A percentile compares a stretch with the other conserved stretches of the same genome.
These are phyloP conservation scores for Ommatoiulus sabulosus DNA, from an alignment of 2,888 invertebrate genomes.

Conservation along the genomic window DNA sequence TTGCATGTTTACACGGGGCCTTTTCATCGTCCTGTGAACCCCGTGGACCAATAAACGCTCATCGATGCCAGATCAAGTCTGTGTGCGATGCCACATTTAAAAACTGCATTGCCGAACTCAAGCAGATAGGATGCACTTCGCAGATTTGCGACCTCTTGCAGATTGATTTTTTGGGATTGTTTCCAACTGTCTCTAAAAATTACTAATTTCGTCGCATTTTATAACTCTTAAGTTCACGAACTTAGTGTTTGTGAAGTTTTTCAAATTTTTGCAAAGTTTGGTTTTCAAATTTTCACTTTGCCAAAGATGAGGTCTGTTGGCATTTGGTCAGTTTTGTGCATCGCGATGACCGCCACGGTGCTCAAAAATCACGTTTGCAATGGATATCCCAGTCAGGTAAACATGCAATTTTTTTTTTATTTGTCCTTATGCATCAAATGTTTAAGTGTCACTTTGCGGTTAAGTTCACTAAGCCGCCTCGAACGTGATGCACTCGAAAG, in stretches of 20 bases:
- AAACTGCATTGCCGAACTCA: not conserved
- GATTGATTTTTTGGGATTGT: too few species aligned
- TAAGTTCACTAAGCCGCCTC: not conserved
- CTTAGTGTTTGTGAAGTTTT: too few species aligned
- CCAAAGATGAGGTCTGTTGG: not conserved
- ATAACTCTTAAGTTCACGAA: too few species aligned
- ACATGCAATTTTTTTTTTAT: not conserved
- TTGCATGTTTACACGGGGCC: slow-evolving; percentile 30
- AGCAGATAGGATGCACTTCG: not conserved
- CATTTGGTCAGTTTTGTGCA: not conserved
- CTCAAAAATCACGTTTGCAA: not conserved
- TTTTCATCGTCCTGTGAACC: slow-evolving; percentile 17
- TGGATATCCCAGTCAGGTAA: slow-evolving; percentile 11
- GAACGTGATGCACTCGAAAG: too few species aligned
- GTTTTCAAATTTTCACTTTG: not conserved
- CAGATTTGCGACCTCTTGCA: not conserved
- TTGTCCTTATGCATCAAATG: not conserved
- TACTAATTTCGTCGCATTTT: too few species aligned
- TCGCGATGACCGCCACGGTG: not conserved
- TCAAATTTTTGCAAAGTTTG: too few species aligned
- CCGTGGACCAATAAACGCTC: not conserved
- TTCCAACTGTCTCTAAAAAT: too few species aligned
- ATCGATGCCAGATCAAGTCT: not conserved
- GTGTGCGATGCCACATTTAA: not conserved
- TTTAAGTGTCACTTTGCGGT: not conserved